Evolutionary conservation across 2,888 invertebrate species (phyloP).

Genomic region (Micoletzkya japonica): DNA sequence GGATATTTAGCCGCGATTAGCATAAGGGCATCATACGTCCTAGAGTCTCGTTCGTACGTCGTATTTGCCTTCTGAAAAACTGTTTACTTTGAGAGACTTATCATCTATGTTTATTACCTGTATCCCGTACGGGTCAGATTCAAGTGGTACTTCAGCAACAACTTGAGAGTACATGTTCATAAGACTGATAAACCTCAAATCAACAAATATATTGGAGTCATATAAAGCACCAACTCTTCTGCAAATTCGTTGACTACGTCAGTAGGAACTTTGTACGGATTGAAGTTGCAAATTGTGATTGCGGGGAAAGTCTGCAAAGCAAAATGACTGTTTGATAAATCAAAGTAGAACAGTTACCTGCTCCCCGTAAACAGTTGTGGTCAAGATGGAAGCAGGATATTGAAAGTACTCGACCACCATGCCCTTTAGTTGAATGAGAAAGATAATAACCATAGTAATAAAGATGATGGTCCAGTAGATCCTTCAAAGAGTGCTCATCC

Average conservation of each 20-base stretch:
- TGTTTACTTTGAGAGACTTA: background rate
- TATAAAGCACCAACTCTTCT: background rate
- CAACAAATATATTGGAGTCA: background rate
- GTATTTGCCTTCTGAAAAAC: background rate
- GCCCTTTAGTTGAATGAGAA: background rate
- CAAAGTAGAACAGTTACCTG: background rate
- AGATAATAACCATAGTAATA: background rate
- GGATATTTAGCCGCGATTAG: conserved; percentile 1
- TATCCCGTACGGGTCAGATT: background rate
- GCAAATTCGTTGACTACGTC: background rate
- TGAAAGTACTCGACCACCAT: background rate
- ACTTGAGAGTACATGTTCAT: background rate
- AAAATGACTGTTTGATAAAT: background rate
- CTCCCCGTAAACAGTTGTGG: background rate
- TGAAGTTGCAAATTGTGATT: conserved; percentile 2
- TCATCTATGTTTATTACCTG: background rate
- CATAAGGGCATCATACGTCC: background rate
- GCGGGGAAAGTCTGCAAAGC: background rate
- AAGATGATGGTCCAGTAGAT: background rate
- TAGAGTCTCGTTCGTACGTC: background rate
- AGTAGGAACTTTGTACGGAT: background rate
- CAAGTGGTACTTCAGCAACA: background rate
- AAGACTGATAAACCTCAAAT: background rate
- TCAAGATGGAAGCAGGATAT: background rate
- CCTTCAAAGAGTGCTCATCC: background rate